Percentiles rank a stretch among this genome's conserved stretches.
These are phyloP conservation scores for Andricus grossulariae DNA, from an alignment of 1,140 invertebrate species.

Conservation along the genomic window DNA sequence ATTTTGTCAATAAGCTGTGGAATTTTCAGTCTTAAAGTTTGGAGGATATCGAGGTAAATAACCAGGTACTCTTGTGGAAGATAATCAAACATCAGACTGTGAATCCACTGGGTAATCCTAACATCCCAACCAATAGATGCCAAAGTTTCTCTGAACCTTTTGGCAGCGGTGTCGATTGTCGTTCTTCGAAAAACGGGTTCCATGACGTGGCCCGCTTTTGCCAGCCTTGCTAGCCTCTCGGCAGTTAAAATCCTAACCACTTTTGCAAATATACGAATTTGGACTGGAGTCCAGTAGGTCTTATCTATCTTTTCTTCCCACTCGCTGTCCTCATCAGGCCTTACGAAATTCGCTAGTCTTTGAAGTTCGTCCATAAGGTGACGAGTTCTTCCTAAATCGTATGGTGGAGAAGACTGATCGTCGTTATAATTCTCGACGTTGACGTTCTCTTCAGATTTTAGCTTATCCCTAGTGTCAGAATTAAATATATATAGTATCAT, in stretches of 20 bases:
- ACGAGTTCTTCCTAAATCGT: constrained; percentile 80
- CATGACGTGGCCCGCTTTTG: constrained; percentile 75
- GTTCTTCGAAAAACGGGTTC: constrained; percentile 83
- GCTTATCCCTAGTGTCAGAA: neutral
- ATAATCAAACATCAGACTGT: constrained; percentile 83
- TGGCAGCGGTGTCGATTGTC: constrained; percentile 83
- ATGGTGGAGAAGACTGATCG: constrained; percentile 69
- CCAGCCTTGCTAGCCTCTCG: constrained; percentile 83
- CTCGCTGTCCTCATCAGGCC: constrained; percentile 79
- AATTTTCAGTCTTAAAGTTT: constrained; percentile 85
- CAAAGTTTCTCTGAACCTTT: constrained; percentile 81
- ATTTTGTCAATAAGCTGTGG: constrained; percentile 88
- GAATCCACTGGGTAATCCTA: constrained; percentile 87
- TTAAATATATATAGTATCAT: neutral
- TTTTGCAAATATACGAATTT: constrained; percentile 82
- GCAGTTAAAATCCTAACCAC: constrained; percentile 83
- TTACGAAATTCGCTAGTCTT: constrained; percentile 80
- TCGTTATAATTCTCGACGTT: constrained; percentile 72
- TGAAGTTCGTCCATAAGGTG: constrained; percentile 86
- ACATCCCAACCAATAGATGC: constrained; percentile 83
- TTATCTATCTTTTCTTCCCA: constrained; percentile 84
- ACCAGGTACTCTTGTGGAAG: constrained; percentile 82
- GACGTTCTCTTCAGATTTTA: constrained; percentile 66
- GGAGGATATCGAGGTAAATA: constrained; percentile 87
- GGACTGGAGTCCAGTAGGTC: constrained; percentile 81